Evolutionary conservation across 2,113 vertebrate species (phyloP), one percentile per base, ranked within the genome.

Genomic region (Cebidichthys violaceus): DNA sequence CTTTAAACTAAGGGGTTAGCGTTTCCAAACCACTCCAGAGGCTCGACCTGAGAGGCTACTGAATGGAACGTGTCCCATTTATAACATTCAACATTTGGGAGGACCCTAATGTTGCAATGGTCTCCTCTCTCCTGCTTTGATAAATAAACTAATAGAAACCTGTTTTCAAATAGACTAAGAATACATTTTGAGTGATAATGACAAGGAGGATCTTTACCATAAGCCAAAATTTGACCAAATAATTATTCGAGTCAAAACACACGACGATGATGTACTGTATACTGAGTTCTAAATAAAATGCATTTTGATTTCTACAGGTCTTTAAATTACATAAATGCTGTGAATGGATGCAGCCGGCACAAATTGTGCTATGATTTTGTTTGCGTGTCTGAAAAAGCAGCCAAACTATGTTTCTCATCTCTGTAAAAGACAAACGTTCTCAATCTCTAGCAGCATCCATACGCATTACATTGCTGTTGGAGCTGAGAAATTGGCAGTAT

Each of bases 401-500:
- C 1, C 31, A 35, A 70, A 70, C 20, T 24, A n/a, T n/a, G 22
- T 43, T 35, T 37, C 3, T 70, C 29, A 20, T 62, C 33, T 18
- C 60, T 8, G 39, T 27, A 24, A 10, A 18, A 67, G 65, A 67
- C n/a, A 52, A 62, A 45, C 1, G 17, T 43, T 64, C 6, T 77
- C 11, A 13, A 6, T 66, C 35, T 78, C 57, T 70, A 9, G 52
- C 45, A 24, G 24, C 39, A 81, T 70, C 29, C 24, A n/a, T 50
- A 24, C 61, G 20, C 52, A 59, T 64, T 54, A 50, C 41, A 81
- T 39, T 35, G 29, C 50, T 64, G 35, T 65, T 73, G 47, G 65
- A 57, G 22, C 29, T 66, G 22, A 69, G 64, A 77, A 70, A 80
- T 39, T 72, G 67, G 31, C 68, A 67, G 65, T 3, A 17, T 39